These are phyloP conservation scores for Petrocephalus sullivani DNA, from an alignment of 2,797 vertebrate genomes.

Conservation along the genomic window DNA sequence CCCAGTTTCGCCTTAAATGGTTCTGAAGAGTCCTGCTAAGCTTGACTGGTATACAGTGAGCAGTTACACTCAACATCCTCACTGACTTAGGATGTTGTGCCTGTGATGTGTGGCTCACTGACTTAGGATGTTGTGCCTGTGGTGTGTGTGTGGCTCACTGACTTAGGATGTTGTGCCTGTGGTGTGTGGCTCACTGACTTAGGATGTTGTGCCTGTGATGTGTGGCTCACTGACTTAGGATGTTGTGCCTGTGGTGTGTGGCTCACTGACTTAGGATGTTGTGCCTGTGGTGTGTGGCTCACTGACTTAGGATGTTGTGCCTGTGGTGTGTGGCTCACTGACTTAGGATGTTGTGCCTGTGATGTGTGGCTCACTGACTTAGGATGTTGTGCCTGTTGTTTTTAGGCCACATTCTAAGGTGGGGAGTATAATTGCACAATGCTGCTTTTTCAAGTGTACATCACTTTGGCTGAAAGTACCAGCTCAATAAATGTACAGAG, in stretches of 20 bases:
- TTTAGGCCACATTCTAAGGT: not conserved
- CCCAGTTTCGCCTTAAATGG: not conserved
- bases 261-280: too few relatives aligned
- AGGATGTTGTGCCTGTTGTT: not conserved
- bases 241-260: too few relatives aligned
- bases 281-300: too few relatives aligned
- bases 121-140: not conserved
- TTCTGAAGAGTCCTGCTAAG: not conserved
- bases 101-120: not conserved
- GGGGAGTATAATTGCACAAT: not conserved
- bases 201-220: too few relatives aligned
- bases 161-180: too few relatives aligned
- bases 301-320: too few relatives aligned
- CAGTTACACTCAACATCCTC: not conserved
- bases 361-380: not conserved
- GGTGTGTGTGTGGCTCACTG: too few relatives aligned
- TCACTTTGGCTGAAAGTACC: not conserved
- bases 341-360: not conserved
- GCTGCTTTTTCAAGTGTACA: not conserved
- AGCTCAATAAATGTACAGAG: not conserved
- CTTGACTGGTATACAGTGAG: not conserved
- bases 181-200: too few relatives aligned
- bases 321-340: not conserved
- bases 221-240: too few relatives aligned
- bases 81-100: not conserved